These are phyloP conservation scores for Podotricha telesiphe DNA, from an alignment of 2,888 invertebrate species.

Conservation along the genomic window DNA sequence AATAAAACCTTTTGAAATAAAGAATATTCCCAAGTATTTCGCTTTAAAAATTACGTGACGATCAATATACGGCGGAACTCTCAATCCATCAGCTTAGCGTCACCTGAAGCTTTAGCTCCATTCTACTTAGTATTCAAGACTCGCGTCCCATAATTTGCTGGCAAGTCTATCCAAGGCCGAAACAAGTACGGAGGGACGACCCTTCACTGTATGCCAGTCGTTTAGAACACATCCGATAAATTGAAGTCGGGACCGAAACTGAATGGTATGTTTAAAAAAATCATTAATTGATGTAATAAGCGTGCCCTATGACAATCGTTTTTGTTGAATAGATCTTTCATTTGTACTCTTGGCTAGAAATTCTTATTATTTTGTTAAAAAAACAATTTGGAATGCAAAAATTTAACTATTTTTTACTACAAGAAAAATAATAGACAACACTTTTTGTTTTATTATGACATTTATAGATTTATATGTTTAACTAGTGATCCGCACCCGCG, in stretches of 20 bases:
- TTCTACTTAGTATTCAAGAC: constrained; percentile 73
- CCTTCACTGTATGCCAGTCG: constrained; percentile 45
- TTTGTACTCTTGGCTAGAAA: neutral
- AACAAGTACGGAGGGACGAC: constrained; percentile 52
- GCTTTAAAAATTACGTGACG: neutral
- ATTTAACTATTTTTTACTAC: neutral
- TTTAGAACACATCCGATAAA: constrained; percentile 14
- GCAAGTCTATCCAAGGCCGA: constrained; percentile 63
- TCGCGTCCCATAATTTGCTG: constrained; percentile 74
- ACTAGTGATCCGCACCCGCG: too few species aligned
- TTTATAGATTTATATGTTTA: too few species aligned
- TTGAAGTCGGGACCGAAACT: neutral
- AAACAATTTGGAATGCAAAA: neutral
- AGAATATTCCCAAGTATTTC: neutral
- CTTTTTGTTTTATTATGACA: too few species aligned
- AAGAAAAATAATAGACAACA: neutral
- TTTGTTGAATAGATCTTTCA: neutral
- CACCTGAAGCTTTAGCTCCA: constrained; percentile 74
- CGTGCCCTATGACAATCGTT: neutral
- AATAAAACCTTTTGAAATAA: neutral
- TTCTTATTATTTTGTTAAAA: neutral
- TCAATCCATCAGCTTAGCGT: constrained; percentile 75
- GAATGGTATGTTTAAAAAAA: constrained; percentile 11
- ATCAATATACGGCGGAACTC: constrained; percentile 37
- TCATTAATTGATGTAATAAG: constrained; percentile 17